Percentiles rank a stretch among this genome's conserved stretches.
Conservation (phyloP, 2,113 vertebrate species). For the Rynchops niger region DNA sequence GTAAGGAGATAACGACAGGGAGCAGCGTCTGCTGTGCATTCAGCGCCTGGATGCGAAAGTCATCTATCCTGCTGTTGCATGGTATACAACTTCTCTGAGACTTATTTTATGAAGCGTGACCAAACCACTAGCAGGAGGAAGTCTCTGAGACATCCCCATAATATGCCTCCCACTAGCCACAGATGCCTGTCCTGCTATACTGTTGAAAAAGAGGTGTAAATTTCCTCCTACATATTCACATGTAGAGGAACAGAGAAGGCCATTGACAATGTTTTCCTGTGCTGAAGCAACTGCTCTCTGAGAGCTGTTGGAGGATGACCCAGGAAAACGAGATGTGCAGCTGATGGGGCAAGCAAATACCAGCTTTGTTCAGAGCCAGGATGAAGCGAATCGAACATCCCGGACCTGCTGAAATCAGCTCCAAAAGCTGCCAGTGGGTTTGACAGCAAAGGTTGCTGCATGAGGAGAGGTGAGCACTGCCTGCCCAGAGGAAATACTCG, state of each 20-base stretch:
- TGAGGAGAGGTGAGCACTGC: accelerated
- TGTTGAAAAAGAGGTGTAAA: neutral
- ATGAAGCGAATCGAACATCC: neutral
- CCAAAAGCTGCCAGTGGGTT: neutral
- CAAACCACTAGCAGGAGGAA: neutral
- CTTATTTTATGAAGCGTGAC: neutral
- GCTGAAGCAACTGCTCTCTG: neutral
- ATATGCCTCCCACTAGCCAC: neutral
- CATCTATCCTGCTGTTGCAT: neutral
- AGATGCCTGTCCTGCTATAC: neutral
- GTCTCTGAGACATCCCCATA: neutral
- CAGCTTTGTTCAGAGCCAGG: neutral
- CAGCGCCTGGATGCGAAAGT: neutral
- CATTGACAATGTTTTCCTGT: accelerated
- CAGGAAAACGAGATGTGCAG: neutral
- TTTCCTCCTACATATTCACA: accelerated
- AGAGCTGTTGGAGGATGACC: neutral
- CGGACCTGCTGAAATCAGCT: neutral
- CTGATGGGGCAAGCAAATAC: neutral
- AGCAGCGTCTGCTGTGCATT: neutral
- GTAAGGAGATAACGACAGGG: neutral
- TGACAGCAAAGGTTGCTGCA: accelerated
- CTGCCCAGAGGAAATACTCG: accelerated
- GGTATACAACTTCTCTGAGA: neutral
- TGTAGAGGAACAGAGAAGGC: neutral